Percentiles rank a stretch among this genome's conserved stretches.
Evolutionary conservation across 2,797 vertebrate genomes (phyloP).

Genomic region (Coregonus sp.): DNA sequence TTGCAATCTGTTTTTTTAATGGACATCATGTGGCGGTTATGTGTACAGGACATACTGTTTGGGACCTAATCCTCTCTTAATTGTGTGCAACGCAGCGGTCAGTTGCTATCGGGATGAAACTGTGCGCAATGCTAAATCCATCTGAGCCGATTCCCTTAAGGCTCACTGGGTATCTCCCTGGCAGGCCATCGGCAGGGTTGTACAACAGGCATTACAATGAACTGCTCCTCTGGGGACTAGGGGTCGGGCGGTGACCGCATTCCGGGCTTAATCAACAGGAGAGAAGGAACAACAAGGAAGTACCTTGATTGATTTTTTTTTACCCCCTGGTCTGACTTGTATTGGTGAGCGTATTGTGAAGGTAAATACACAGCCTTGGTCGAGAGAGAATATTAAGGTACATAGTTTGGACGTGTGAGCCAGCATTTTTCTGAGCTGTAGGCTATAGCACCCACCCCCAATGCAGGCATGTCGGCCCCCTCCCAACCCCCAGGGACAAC

Average conservation of each 20-base stretch:
- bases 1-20: slow-evolving; percentile 18
- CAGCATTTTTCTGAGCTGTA: slow-evolving; percentile 15
- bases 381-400: background rate
- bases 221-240: background rate
- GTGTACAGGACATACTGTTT: slow-evolving; percentile 17
- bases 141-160: background rate
- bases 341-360: background rate
- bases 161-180: background rate
- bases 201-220: background rate
- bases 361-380: background rate
- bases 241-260: background rate
- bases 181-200: background rate
- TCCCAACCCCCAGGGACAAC: background rate
- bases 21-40: slow-evolving; percentile 27
- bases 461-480: background rate
- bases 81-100: slow-evolving; percentile 20
- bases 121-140: slow-evolving; percentile 19
- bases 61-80: slow-evolving; percentile 41
- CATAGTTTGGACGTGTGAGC: background rate
- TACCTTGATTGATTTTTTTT: background rate
- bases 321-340: background rate
- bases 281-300: background rate
- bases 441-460: background rate
- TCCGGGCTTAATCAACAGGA: no score
- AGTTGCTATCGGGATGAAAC: slow-evolving; percentile 22